These are phyloP conservation scores for Myrmecophaga tridactyla DNA, from an alignment of 2,113 vertebrate species.

Conservation along the genomic window DNA sequence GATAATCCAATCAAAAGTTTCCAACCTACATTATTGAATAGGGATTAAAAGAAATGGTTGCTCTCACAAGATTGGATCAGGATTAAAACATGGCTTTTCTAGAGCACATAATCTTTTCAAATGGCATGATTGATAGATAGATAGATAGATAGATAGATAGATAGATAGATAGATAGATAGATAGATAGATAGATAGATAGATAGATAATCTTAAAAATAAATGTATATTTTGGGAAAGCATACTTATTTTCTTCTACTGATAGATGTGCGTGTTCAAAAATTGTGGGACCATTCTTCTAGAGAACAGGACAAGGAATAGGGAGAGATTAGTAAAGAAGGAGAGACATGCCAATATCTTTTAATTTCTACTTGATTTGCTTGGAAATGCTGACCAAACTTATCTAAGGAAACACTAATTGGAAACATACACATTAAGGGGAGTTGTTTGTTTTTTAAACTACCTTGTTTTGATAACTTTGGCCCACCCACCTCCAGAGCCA, in stretches of 20 bases:
- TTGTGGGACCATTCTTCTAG: background rate
- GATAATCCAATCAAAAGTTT: too few relatives aligned
- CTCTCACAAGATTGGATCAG: too few relatives aligned
- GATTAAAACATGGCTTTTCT: too few relatives aligned
- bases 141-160: too few relatives aligned
- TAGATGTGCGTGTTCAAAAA: background rate
- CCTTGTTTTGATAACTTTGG: constrained; percentile 21
- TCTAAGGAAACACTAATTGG: constrained; percentile 49
- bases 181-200: too few relatives aligned
- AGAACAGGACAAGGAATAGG: background rate
- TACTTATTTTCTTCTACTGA: background rate
- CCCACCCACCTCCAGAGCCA: background rate
- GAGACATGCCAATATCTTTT: background rate
- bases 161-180: too few relatives aligned
- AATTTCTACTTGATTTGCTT: constrained; percentile 36
- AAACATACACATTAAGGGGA: background rate
- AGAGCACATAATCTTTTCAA: too few relatives aligned
- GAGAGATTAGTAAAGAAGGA: background rate
- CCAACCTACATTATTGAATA: too few relatives aligned
- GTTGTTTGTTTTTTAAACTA: background rate
- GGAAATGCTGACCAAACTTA: constrained; percentile 46
- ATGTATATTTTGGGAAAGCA: background rate
- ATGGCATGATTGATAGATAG: too few relatives aligned
- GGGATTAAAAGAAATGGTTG: too few relatives aligned
- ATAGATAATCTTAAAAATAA: too few relatives aligned